Percentiles rank a stretch among this genome's conserved stretches.
These are phyloP conservation scores for Scomberomorus guttatus DNA, from an alignment of 2,797 vertebrate genomes.

Conservation along the genomic window DNA sequence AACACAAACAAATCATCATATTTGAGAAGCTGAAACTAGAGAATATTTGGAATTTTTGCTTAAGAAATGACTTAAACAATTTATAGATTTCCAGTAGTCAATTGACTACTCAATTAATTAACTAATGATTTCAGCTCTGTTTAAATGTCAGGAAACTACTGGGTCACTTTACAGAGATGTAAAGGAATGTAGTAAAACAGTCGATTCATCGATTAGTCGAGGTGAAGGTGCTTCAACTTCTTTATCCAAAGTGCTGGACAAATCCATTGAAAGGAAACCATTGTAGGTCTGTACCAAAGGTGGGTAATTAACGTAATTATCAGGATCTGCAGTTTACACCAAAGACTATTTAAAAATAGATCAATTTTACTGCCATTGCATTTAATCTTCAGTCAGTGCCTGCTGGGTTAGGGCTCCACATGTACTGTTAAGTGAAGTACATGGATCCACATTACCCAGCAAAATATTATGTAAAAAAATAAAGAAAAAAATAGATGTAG, in stretches of 20 bases:
- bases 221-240: not conserved
- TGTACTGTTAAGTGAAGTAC: not conserved
- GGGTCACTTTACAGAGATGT: too few species aligned
- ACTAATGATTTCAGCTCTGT: too few species aligned
- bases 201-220: too few species aligned
- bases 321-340: conserved; percentile 13
- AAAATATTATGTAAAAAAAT: not conserved
- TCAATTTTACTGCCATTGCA: not conserved
- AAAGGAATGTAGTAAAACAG: too few species aligned
- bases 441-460: not conserved
- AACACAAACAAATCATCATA: too few species aligned
- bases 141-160: too few species aligned
- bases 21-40: too few species aligned
- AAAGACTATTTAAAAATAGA: conserved; percentile 18
- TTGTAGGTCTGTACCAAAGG: not conserved
- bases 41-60: too few species aligned
- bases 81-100: too few species aligned
- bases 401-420: not conserved
- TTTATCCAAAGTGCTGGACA: conserved; percentile 7
- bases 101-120: too few species aligned
- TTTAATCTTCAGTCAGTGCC: conserved; percentile 13
- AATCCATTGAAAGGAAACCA: not conserved
- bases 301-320: not conserved
- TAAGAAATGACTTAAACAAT: too few species aligned
- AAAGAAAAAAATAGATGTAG: not conserved